Base-by-base conservation (phyloP, 2,888 invertebrate species). In the Tanytarsus gracilentus region DNA sequence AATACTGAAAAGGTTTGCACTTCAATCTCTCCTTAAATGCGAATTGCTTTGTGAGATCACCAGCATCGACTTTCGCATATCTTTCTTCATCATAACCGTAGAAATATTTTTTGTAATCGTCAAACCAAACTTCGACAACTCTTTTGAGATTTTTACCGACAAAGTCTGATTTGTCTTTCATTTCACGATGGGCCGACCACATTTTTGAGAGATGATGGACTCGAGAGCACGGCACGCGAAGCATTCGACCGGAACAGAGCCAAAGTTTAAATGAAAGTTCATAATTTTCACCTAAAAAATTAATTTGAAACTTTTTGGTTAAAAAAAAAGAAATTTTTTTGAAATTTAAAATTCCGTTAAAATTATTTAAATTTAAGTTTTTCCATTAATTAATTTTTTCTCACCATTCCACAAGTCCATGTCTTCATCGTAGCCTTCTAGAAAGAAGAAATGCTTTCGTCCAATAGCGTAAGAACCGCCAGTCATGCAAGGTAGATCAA, bases 61-160 rank as follows among this genome's bases (percentile, higher is more conserved):
- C 95, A 0, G 89, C 77, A 70, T 89, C 83, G n/a, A 93, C 76
- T 1, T 71, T 69, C 11, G 79, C 75, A 68, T 90, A 88, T 68
- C 86, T 84, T 0, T 51, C 23, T 0, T 93, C 88, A 27, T 88
- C 77, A 0, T 92, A 78, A 63, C 77, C 74, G 75, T 96, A 97
- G 56, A 98, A 71, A 69, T 83, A 84, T 65, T 94, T 79, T 2
- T 89, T 90, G 71, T 94, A 98, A 68, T 97, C 96, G 70, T 98
- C 97, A 97, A 98, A 96, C 97, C 97, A 98, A 2, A 97, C 96
- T 67, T 92, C 93, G 0, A 95, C 95, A 0, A 96, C 95, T 63
- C 96, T 80, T 40, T 86, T 82, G 72, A 92, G 93, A 74, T 96
- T 96, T 87, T 89, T 44, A 3, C 40, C 40, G 16, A 40, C 4